phyloP scores from a whole-genome alignment of 2,888 invertebrate species.

The Ichneumoninae sp. region DNA sequence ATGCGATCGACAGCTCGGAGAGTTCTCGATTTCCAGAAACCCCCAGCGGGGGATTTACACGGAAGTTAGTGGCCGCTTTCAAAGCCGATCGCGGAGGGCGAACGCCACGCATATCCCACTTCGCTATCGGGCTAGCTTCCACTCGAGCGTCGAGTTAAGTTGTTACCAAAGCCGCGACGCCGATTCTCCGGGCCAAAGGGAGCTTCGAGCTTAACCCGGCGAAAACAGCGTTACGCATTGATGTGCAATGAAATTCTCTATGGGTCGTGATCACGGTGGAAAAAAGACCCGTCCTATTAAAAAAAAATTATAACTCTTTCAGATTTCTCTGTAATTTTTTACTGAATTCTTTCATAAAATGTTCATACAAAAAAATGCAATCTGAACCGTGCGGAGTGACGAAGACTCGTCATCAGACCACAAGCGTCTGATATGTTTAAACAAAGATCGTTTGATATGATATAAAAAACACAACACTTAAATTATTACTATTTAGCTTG shows the following conservation, averaged over 20 bases:
- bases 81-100: conserved; percentile 51
- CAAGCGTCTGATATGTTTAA: not conserved
- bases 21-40: conserved; percentile 45
- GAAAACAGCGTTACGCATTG: not conserved
- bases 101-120: conserved; percentile 43
- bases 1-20: conserved; percentile 46
- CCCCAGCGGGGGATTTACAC: conserved; percentile 55
- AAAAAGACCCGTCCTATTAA: not conserved
- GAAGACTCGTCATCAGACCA: not conserved
- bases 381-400: not conserved
- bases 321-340: too few relatives aligned
- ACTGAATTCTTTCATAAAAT: not conserved
- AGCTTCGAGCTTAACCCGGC: conserved; percentile 18
- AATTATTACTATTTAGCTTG: not conserved
- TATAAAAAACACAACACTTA: not conserved
- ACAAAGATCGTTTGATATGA: not conserved
- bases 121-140: conserved; percentile 37
- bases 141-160: conserved; percentile 48
- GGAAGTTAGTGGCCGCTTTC: conserved; percentile 61
- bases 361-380: not conserved
- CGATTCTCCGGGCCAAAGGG: conserved; percentile 27
- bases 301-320: not conserved
- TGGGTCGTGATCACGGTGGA: not conserved
- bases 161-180: conserved; percentile 52
- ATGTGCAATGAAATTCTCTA: conserved; percentile 1